Conservation (phyloP, 1,140 invertebrate species). For the Diorhabda sublineata region DNA sequence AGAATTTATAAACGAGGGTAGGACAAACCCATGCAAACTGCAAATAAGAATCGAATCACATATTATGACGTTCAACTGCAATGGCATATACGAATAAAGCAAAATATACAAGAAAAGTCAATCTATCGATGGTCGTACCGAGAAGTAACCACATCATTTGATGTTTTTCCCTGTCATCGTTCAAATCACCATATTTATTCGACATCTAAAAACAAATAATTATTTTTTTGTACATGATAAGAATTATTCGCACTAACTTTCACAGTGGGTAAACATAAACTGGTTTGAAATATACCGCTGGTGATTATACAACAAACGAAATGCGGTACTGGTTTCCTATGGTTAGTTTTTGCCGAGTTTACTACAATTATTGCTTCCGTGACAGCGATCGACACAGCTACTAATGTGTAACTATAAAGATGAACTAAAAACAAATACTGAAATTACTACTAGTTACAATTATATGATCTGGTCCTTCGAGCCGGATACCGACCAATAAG, state of each 20-base stretch:
- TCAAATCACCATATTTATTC: constrained; percentile 37
- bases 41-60: not conserved
- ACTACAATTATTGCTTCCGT: constrained; percentile 36
- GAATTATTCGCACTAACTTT: constrained; percentile 30
- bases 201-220: constrained; percentile 29
- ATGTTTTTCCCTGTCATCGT: constrained; percentile 26
- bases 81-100: constrained; percentile 20
- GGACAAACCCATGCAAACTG: not conserved
- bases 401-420: constrained; percentile 35
- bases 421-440: constrained; percentile 35
- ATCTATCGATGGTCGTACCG: constrained; percentile 37
- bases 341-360: constrained; percentile 36
- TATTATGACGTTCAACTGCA: not conserved
- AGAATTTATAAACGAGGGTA: not conserved
- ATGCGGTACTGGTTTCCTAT: constrained; percentile 29
- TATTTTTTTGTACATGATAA: not conserved
- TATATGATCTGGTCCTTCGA: not conserved
- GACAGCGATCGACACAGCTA: constrained; percentile 30
- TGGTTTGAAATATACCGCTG: constrained; percentile 27
- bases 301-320: constrained; percentile 31
- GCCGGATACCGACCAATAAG: not conserved
- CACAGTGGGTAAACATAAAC: constrained; percentile 32
- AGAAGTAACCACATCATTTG: constrained; percentile 37
- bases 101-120: constrained; percentile 32
- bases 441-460: not conserved